Base-by-base conservation (phyloP, 2,113 vertebrate species). In the Hydrochoerus hydrochaeris region DNA sequence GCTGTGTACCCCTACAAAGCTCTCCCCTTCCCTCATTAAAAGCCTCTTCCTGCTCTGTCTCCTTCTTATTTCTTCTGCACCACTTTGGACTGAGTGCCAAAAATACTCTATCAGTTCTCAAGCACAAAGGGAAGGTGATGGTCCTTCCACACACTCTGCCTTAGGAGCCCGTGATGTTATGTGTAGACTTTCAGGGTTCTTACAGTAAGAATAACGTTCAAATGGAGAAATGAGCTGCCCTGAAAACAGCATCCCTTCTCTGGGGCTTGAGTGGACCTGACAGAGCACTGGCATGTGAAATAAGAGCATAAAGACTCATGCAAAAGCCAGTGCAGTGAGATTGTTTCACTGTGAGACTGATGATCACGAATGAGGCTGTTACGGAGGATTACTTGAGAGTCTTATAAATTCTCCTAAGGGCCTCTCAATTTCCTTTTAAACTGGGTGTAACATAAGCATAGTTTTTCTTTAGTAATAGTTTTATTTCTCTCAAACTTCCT, bases 151-250 rank as follows among this genome's bases (percentile, higher is more conserved):
- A 54, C 10, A 63, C 16, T 75, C 4, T n/a, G 17, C 35, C 44
- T 77, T 60, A 92, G 22, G 14, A 62, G 67, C 30, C 30, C 85
- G 13, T 62, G 28, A 83, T 69, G 24, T 62, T 87, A 4, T 20
- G 67, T 41, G 86, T 17, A 94, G 65, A 3, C 44, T 44, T n/a
- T 78, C 60, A 73, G 62, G 28, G 17, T 0, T 57, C 57, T 89
- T 91, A 77, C 10, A 85, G 41, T 88, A 77, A 65, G 22, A 94
- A 24, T 9, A 57, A 94, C 58, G 91, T 93, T 89, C 81, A 86
- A 52, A 91, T 7, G 86, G 44, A 75, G 49, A 80, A 65, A 35
- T 63, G 60, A 84, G 7, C 52, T 85, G 17, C 65, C 44, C 46
- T 77, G 83, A 88, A 96, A 92, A 85, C 10, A 62, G 5, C 41